Base-by-base conservation (phyloP, 2,113 vertebrate genomes). In the Agelaius phoeniceus region DNA sequence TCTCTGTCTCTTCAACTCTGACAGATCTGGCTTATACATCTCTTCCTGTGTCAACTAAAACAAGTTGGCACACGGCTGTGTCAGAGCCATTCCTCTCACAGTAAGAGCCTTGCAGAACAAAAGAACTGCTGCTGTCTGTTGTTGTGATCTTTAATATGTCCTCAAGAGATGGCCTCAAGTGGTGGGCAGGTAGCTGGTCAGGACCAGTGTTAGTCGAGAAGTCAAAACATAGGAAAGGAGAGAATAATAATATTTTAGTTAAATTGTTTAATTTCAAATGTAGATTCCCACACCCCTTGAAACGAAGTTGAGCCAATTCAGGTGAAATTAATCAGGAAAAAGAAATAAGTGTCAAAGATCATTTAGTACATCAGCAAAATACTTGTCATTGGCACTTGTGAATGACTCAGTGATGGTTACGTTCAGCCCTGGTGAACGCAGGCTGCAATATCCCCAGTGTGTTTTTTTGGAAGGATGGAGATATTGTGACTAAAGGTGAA, bases 401-500 rank as follows among this genome's bases (percentile, higher is more conserved):
- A 84, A 46, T 57, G 77, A 74, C 55, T 89, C 59, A 7, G 2
- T 4, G 9, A 26, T 52, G 69, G 22, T 71, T 87, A 13, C 1
- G 1, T 68, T 90, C 84, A 84, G 62, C 26, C 33, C 58, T 57
- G 49, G 35, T 87, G 75, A 91, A 84, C 0, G 22, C 49, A 79
- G 74, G 35, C 71, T 92, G 92, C 83, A 95, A 87, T 94, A 80
- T 7, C 65, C 84, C 11, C 61, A 67, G 21, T 21, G 65, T 72
- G 37, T 27, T 89, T 91, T 94, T 94, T 92, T 75, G 77, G 84
- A 95, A 95, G 77, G 81, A 84, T 91, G 71, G 43, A 66, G 91
- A 95, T 96, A 96, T 89, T 97, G 81, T 89, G 81, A 87, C 87
- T 89, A 95, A 94, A 95, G 94, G 95, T 97, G 94, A 96, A 97